Base-by-base conservation (phyloP, 2,113 vertebrate species). In the Otocyon megalotis region DNA sequence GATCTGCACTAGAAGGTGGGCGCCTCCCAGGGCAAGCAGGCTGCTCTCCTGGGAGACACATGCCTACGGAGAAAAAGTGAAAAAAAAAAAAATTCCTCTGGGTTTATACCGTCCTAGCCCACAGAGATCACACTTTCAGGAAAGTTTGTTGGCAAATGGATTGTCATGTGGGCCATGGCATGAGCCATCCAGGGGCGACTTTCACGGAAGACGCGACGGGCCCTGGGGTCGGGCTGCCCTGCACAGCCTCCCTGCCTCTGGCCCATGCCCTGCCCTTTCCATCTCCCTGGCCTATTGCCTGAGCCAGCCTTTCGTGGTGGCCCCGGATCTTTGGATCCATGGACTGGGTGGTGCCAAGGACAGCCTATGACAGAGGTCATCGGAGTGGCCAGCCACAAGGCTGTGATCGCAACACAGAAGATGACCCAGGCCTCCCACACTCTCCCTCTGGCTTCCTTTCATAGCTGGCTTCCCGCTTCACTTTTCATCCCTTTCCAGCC, bases 381-480 rank as follows among this genome's bases (percentile, higher is more conserved):
- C 12, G 4, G 3, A 17, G 1, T 3, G 20, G 22, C 76, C 37
- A 63, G 56, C 14, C n/a, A 5, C 13, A 0, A 22, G 65, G 8
- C 6, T 0, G 2, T 4, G 24, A 5, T 1, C 5, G 65, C 67
- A 17, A 63, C 0, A 7, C 26, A 1, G 15, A 3, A 32, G 20
- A 0, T 6, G 0, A 1, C 1, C 22, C 4, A 8, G 35, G 24
- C 35, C 0, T 48, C 35, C 62, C 0, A 0, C 2, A 19, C 5
- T 56, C 43, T 90, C 43, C 56, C 43, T 76, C 17, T 48, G 3
- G 28, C 37, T 72, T 32, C 2, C 54, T 56, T 13, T 72, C 12
- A 22, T 0, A 5, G 32, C 90, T 35, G 3, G 62, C 26, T 30
- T 63, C 26, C 11, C 26, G 5, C 26, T 43, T 43, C 43, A 43